These are phyloP conservation scores for Drosophila pallidifrons DNA, from an alignment of 1,140 invertebrate species.

Conservation along the genomic window DNA sequence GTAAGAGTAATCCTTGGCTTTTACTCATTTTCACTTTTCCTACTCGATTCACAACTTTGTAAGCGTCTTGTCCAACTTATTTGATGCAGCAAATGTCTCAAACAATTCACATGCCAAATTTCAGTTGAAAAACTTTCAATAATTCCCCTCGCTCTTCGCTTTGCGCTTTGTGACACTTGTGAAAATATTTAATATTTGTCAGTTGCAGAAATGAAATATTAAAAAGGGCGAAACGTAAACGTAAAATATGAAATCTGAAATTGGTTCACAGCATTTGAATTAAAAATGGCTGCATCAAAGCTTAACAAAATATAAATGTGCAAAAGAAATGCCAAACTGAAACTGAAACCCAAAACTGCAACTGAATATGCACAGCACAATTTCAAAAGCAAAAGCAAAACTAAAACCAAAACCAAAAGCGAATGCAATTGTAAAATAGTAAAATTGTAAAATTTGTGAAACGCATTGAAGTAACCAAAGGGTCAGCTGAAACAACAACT, in stretches of 20 bases:
- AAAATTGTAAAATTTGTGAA: constrained; percentile 16
- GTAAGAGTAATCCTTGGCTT: neutral
- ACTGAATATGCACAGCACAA: constrained; percentile 29
- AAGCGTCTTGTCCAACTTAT: neutral
- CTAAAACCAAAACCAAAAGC: neutral
- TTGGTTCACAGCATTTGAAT: neutral
- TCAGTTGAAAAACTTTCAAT: constrained; percentile 8
- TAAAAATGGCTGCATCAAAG: neutral
- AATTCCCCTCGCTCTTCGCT: neutral
- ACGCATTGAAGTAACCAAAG: neutral
- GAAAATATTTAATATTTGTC: constrained; percentile 27
- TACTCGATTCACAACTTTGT: neutral
- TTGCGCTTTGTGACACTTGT: neutral
- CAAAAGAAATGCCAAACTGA: neutral
- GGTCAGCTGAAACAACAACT: constrained; percentile 10
- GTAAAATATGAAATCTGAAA: neutral
- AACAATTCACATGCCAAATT: neutral
- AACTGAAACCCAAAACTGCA: constrained; percentile 1
- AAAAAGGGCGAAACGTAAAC: constrained; percentile 7
- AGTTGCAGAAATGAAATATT: constrained; percentile 4
- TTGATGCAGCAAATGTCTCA: neutral
- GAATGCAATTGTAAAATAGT: constrained; percentile 7
- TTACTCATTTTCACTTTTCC: neutral
- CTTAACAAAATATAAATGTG: neutral
- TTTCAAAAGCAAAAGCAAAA: constrained; percentile 21